phyloP scores from a whole-genome alignment of 2,797 vertebrate genomes.

The Takifugu ocellatus region DNA sequence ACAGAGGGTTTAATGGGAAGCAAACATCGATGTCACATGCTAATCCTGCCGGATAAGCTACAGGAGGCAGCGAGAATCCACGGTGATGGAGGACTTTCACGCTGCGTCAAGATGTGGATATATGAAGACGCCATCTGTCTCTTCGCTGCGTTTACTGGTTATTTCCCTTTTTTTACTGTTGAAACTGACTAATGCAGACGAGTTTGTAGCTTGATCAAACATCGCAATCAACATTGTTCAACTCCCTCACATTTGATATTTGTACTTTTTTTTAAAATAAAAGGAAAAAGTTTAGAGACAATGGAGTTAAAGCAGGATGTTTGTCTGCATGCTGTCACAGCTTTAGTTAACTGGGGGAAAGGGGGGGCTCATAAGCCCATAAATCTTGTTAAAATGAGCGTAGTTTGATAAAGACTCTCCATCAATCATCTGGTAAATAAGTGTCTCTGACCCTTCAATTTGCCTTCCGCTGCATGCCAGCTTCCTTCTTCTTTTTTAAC shows the following conservation, averaged over 20 bases:
- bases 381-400: constrained; percentile 5
- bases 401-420: constrained; percentile 8
- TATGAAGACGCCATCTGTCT: constrained; percentile 3
- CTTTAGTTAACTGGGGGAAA: neutral
- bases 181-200: too few species aligned
- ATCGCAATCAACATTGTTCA: too few species aligned
- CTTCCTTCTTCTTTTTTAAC: constrained; percentile 4
- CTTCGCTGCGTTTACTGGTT: too few species aligned
- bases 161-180: too few species aligned
- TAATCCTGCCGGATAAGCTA: neutral
- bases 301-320: too few species aligned
- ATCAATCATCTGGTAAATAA: constrained; percentile 19
- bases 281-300: too few species aligned
- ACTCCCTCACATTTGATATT: too few species aligned
- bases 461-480: too few species aligned
- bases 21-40: constrained; percentile 3
- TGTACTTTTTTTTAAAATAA: too few species aligned
- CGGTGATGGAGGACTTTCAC: constrained; percentile 4
- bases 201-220: too few species aligned
- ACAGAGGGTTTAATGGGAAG: neutral
- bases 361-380: neutral
- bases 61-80: constrained; percentile 4
- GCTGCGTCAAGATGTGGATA: neutral
- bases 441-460: constrained; percentile 25
- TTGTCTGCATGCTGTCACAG: too few species aligned